These are phyloP conservation scores for Rostratula benghalensis DNA, from an alignment of 2,113 vertebrate genomes.

Conservation along the genomic window DNA sequence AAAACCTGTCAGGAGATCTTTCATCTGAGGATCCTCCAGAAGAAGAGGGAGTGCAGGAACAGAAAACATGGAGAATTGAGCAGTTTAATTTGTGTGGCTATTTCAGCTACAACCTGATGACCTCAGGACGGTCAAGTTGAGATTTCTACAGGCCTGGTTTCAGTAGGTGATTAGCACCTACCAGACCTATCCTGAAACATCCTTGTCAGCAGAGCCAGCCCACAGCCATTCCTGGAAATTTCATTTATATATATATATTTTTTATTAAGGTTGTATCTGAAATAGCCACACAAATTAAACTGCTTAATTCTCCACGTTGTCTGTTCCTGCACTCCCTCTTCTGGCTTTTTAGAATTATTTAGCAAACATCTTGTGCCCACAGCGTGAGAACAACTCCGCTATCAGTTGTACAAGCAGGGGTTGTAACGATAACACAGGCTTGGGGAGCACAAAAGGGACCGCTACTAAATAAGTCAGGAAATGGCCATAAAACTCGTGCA, in stretches of 20 bases:
- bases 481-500: background rate
- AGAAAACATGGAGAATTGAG: no score
- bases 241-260: background rate
- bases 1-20: background rate
- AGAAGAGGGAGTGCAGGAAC: no score
- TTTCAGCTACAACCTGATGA: no score
- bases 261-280: background rate
- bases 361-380: background rate
- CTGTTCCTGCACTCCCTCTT: slow-evolving; percentile 52
- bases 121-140: background rate
- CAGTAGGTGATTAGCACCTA: background rate
- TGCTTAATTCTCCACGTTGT: background rate
- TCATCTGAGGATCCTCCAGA: background rate
- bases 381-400: background rate
- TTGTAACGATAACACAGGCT: rapidly evolving
- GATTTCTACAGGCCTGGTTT: background rate
- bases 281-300: background rate
- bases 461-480: background rate
- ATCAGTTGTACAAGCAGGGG: background rate
- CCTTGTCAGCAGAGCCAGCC: background rate
- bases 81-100: no score
- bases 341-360: slow-evolving; percentile 46
- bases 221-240: background rate
- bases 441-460: background rate
- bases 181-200: background rate